Percentiles rank a stretch among this genome's conserved stretches.
These are phyloP conservation scores for Buceros bicornis DNA, from an alignment of 2,797 vertebrate genomes.

Conservation along the genomic window DNA sequence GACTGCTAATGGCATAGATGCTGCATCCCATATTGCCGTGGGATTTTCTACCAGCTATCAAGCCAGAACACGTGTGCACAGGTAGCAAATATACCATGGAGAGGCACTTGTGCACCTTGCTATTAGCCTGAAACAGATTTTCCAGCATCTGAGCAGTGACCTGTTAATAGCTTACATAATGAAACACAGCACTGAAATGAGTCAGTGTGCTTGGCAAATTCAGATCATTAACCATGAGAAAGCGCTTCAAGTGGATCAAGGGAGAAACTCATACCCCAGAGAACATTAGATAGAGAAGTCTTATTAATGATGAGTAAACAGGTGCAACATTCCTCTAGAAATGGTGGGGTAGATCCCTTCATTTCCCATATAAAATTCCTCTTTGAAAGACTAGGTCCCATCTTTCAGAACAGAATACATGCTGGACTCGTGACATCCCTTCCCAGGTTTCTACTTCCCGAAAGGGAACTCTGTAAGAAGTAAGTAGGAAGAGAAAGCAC, in stretches of 20 bases:
- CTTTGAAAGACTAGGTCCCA: neutral
- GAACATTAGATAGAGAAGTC: constrained; percentile 50
- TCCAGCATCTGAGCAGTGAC: constrained; percentile 57
- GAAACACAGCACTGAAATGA: constrained; percentile 68
- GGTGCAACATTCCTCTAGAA: neutral
- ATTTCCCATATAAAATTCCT: neutral
- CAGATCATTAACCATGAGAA: constrained; percentile 56
- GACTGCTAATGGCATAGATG: constrained; percentile 30
- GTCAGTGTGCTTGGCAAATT: constrained; percentile 63
- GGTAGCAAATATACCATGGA: constrained; percentile 43
- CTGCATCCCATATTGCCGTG: neutral
- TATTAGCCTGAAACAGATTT: constrained; percentile 66
- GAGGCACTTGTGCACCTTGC: constrained; percentile 55
- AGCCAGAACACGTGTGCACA: constrained; percentile 35
- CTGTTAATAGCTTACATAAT: constrained; percentile 66
- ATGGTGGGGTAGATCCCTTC: neutral
- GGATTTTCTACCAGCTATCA: constrained; percentile 47
- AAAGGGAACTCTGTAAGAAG: neutral
- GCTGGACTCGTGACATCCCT: neutral
- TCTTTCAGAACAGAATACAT: neutral
- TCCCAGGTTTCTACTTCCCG: fast-evolving
- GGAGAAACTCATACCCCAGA: constrained; percentile 46
- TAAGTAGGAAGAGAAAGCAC: neutral
- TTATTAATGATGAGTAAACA: constrained; percentile 42
- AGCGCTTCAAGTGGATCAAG: neutral